A percentile compares a stretch with the other conserved stretches of the same genome.
phyloP scores from a whole-genome alignment of 2,113 vertebrate species.

The Lynx canadensis region DNA sequence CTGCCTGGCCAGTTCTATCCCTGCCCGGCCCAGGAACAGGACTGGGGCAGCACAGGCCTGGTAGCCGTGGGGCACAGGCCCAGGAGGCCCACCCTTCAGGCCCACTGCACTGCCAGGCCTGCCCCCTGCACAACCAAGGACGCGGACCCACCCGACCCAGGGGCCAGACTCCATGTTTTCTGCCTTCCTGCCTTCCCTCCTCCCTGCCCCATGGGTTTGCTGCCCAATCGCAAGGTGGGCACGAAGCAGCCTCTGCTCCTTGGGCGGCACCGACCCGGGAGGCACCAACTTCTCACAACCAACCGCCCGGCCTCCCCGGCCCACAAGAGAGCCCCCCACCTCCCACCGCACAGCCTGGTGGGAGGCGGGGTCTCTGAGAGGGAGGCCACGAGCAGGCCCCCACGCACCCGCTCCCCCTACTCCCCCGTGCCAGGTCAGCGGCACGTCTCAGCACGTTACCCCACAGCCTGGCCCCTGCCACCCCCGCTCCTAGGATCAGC shows the following conservation, averaged over 20 bases:
- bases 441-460: neutral
- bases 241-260: neutral
- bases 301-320: rapidly evolving
- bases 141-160: rapidly evolving
- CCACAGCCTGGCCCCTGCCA: neutral
- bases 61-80: neutral
- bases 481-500: neutral
- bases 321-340: neutral
- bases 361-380: neutral
- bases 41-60: neutral
- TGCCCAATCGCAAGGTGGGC: rapidly evolving
- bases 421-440: rapidly evolving
- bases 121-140: neutral
- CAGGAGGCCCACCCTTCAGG: no score
- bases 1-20: rapidly evolving
- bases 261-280: no score
- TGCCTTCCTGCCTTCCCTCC: neutral
- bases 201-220: neutral
- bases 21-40: neutral
- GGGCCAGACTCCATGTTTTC: rapidly evolving
- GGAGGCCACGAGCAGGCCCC: neutral
- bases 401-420: rapidly evolving
- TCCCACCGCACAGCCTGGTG: neutral
- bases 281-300: neutral
- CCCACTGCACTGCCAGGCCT: neutral